Percentiles rank a stretch among this genome's conserved stretches.
These are phyloP conservation scores for Lophius americanus DNA, from an alignment of 2,797 vertebrate genomes.

Conservation along the genomic window DNA sequence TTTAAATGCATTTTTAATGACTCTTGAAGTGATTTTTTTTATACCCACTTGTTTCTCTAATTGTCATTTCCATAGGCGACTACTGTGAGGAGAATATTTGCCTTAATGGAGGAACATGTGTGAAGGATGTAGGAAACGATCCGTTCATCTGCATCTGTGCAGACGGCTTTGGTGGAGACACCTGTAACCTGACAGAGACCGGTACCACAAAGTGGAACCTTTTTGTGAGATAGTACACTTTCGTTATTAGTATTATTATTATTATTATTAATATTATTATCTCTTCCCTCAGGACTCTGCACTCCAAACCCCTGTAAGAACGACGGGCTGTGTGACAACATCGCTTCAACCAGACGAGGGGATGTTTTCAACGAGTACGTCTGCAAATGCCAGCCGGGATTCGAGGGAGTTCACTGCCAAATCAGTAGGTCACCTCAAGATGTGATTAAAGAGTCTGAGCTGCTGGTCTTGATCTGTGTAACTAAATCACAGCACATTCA, in stretches of 20 bases:
- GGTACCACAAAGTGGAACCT: slow-evolving; percentile 72
- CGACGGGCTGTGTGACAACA: slow-evolving; percentile 83
- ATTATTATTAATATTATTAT: neutral
- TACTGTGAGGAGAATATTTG: slow-evolving; percentile 89
- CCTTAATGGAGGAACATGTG: slow-evolving; percentile 91
- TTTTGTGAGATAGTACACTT: neutral
- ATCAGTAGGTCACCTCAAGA: slow-evolving; percentile 83
- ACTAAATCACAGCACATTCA: neutral
- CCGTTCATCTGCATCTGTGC: slow-evolving; percentile 91
- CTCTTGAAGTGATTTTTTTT: too few relatives aligned
- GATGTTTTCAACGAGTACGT: slow-evolving; percentile 90
- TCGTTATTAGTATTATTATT: neutral
- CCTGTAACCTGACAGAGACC: slow-evolving; percentile 89
- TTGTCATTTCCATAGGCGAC: slow-evolving; percentile 81
- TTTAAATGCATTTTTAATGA: too few relatives aligned
- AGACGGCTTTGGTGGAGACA: slow-evolving; percentile 88
- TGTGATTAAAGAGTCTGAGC: slow-evolving; percentile 2
- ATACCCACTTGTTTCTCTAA: neutral
- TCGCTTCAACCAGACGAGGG: slow-evolving; percentile 81
- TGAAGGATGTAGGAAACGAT: slow-evolving; percentile 81
- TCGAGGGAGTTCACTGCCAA: slow-evolving; percentile 90
- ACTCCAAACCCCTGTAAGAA: slow-evolving; percentile 91
- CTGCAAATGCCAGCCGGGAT: slow-evolving; percentile 89
- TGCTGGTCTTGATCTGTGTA: neutral
- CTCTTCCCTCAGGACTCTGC: slow-evolving; percentile 85